A percentile compares a stretch with the other conserved stretches of the same genome.
phyloP scores from a whole-genome alignment of 2,888 invertebrate species.

The Notodonta dromedarius region DNA sequence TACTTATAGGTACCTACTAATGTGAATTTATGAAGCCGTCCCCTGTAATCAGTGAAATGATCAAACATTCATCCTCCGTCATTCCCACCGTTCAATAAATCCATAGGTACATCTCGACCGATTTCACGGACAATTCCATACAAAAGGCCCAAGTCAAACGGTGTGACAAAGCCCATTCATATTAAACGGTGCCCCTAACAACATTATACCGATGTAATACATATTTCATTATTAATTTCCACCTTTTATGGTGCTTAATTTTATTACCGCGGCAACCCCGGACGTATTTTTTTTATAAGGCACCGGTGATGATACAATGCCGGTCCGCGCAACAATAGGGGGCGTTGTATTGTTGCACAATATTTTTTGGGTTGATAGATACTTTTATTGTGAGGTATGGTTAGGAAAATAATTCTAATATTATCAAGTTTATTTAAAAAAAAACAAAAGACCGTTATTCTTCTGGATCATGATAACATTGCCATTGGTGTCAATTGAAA shows the following conservation, averaged over 20 bases:
- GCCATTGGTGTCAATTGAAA: too few relatives aligned
- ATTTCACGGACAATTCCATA: slow-evolving; percentile 79
- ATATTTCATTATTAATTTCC: slow-evolving; percentile 82
- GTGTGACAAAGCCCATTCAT: slow-evolving; percentile 71
- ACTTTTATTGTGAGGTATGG: slow-evolving; percentile 55
- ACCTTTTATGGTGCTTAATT: slow-evolving; percentile 80
- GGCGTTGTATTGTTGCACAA: slow-evolving; percentile 82
- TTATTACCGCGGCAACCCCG: slow-evolving; percentile 75
- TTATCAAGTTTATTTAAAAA: neutral
- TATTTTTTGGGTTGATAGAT: slow-evolving; percentile 66
- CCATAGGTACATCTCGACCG: slow-evolving; percentile 69
- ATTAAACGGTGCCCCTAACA: slow-evolving; percentile 73
- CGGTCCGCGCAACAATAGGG: slow-evolving; percentile 66
- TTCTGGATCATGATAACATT: too few relatives aligned
- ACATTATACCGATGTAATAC: slow-evolving; percentile 84
- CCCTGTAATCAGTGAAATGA: slow-evolving; percentile 70
- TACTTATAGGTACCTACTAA: neutral
- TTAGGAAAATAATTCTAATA: slow-evolving; percentile 33
- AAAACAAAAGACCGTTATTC: too few relatives aligned
- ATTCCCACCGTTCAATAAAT: slow-evolving; percentile 64
- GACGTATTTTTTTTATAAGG: slow-evolving; percentile 59
- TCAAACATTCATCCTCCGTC: slow-evolving; percentile 44
- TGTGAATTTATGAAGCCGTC: slow-evolving; percentile 27
- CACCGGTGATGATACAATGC: slow-evolving; percentile 60
- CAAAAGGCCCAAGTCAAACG: slow-evolving; percentile 79